Percentiles rank a stretch among this genome's conserved stretches.
phyloP scores from a whole-genome alignment of 1,140 invertebrate species.

The Euborellia annulipes region DNA sequence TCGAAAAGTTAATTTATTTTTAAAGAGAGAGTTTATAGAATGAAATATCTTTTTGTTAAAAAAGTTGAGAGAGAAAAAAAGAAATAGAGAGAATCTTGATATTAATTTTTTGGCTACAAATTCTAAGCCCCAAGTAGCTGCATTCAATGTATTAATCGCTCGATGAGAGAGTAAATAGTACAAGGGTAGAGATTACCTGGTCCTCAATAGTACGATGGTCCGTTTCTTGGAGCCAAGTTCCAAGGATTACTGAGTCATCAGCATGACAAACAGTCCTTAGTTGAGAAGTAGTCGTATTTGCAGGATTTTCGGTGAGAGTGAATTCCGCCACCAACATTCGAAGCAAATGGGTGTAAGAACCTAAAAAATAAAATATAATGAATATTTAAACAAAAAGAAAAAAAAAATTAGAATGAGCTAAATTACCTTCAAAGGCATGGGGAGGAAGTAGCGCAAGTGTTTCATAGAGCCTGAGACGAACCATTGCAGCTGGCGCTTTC shows the following conservation, averaged over 20 bases:
- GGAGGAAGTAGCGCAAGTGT: slow-evolving; percentile 69
- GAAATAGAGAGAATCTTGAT: no score
- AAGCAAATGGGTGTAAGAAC: slow-evolving; percentile 69
- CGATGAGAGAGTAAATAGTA: background rate
- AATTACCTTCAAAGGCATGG: slow-evolving; percentile 61
- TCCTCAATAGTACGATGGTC: slow-evolving; percentile 95
- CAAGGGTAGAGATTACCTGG: slow-evolving; percentile 50
- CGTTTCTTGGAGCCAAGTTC: slow-evolving; percentile 82
- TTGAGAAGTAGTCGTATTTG: slow-evolving; percentile 85
- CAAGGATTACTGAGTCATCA: slow-evolving; percentile 74
- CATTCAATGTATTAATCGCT: background rate
- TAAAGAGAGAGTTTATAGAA: slow-evolving; percentile 18
- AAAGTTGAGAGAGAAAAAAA: background rate
- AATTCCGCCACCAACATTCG: slow-evolving; percentile 82
- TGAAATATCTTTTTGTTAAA: slow-evolving; percentile 9
- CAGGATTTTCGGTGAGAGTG: slow-evolving; percentile 85
- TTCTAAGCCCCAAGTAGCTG: background rate
- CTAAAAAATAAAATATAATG: no score
- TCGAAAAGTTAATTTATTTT: no score
- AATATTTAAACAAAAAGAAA: slow-evolving; percentile 7
- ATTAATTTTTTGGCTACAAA: no score
- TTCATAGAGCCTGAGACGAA: slow-evolving; percentile 81
- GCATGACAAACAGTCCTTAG: slow-evolving; percentile 76
- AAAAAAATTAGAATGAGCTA: slow-evolving; percentile 4
- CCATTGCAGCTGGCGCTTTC: slow-evolving; percentile 85